Base-by-base conservation (phyloP, 1,140 invertebrate genomes). In the Leptonema lineaticorne region DNA sequence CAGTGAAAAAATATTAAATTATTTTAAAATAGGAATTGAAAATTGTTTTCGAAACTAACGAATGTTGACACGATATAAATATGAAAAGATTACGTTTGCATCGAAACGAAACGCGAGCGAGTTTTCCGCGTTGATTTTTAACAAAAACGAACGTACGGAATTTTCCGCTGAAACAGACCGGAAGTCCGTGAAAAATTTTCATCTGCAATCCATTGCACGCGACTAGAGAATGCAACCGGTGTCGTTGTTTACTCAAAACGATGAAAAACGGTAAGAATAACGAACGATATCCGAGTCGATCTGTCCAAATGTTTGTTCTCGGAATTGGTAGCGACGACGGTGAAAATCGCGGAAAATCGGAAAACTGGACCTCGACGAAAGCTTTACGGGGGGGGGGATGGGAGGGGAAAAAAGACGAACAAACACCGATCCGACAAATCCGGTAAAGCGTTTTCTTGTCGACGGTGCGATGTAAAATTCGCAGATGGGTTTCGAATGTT, bases 251-350 rank as follows among this genome's bases (percentile, higher is more conserved):
- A 4, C 56, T 16, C n/a, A n/a, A n/a, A n/a, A n/a, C n/a, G n/a
- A n/a, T n/a, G n/a, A n/a, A n/a, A n/a, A 53, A 53, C 22, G 24
- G 27, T 8, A 53, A 53, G 24, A 24, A 45, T 45, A 45, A 9
- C 4, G 37, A 45, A 53, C 2, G 37, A 41, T 41, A 41, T 11
- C 50, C 7, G 3, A 1, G 58, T 6, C 24, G 69, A 65, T 62
- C 57, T 57, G 56, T 67, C 24, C 63, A 67, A 70, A 70, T 70
- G 69, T 70, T 70, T 70, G 37, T 63, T 29, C 53, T 22, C 63
- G 69, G 63, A 70, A 70, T 70, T 70, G 69, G 69, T 57, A 16
- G 69, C 20, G 50, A 50, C 37, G n/a, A n/a, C n/a, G n/a, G n/a
- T n/a, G n/a, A n/a, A n/a, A n/a, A n/a, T n/a, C n/a, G n/a, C n/a